These are phyloP conservation scores for Corythornis cristatus DNA, from an alignment of 2,113 vertebrate genomes.

Conservation along the genomic window DNA sequence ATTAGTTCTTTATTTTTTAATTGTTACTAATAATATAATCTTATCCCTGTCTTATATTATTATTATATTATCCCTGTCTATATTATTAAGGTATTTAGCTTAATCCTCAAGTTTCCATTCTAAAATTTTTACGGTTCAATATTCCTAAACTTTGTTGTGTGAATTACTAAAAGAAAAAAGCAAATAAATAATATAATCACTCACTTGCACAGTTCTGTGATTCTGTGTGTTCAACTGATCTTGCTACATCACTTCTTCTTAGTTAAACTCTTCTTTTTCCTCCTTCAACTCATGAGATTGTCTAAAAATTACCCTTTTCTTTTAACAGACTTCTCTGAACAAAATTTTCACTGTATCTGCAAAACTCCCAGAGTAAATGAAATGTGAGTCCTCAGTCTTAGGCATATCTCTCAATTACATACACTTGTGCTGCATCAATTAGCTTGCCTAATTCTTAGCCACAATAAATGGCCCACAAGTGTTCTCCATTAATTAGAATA, in stretches of 20 bases:
- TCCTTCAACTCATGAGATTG: not conserved
- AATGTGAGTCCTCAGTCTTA: constrained; percentile 63
- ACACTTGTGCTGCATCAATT: constrained; percentile 80
- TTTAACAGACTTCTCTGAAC: not conserved
- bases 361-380: constrained; percentile 76
- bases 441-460: constrained; percentile 67
- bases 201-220: not conserved
- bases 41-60: not conserved
- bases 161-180: not conserved
- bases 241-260: not conserved
- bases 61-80: not conserved
- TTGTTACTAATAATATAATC: not conserved
- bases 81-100: not conserved
- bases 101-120: not conserved
- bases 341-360: constrained; percentile 39
- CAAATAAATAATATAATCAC: not conserved
- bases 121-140: not conserved
- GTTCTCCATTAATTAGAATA: constrained; percentile 67
- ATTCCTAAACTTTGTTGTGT: not conserved
- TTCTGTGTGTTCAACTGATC: not conserved
- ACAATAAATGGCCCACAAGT: constrained; percentile 62
- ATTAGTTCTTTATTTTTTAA: not conserved
- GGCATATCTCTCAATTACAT: constrained; percentile 69
- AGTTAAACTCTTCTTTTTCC: not conserved
- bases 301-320: not conserved